Base-by-base conservation (phyloP, 2,113 vertebrate species). In the Urocynchramus pylzowi region DNA sequence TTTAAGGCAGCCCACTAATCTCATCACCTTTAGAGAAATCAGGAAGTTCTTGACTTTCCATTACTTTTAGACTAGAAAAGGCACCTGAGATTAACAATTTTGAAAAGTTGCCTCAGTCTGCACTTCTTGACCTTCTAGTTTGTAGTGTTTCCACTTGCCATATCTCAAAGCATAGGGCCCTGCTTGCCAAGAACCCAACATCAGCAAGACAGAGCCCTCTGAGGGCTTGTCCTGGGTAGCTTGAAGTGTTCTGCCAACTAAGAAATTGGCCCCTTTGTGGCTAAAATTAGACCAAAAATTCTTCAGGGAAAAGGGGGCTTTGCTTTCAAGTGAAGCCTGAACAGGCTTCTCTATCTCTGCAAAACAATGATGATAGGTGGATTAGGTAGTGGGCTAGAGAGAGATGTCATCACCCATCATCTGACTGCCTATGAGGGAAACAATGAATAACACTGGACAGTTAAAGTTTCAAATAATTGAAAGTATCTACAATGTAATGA, bases 401-500 rank as follows among this genome's bases (percentile, higher is more conserved):
- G 45, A 77, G 33, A 89, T 39, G 33, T 88, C 82, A 88, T 65
- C 87, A 86, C 35, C 3, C 4, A 88, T 86, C 63, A 70, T 83
- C 71, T 77, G 63, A n/a, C 64, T 75, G 47, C 37, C 63, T 76
- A 13, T 41, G 50, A 67, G 64, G n/a, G 53, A 73, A 87, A 91
- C 47, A 70, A 61, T 56, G 45, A 91, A 82, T 78, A 85, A 77
- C 47, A 67, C 6, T 19, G 52, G 54, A 68, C 52, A 93, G 64
- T 60, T 75, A 81, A 93, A 50, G 64, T 81, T 92, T 89, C 71
- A 87, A 92, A 50, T 41, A 93, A 94, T 59, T 94, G 57, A 41
- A 91, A 91, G 47, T 77, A 92, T 80, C 85, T 92, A 53, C 39
- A 52, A 13, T 9, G 44, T 68, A 91, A 88, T 81, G 52, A 92